A percentile compares a stretch with the other conserved stretches of the same genome.
phyloP scores from a whole-genome alignment of 2,888 invertebrate species.

The Monoplex corrugatus region DNA sequence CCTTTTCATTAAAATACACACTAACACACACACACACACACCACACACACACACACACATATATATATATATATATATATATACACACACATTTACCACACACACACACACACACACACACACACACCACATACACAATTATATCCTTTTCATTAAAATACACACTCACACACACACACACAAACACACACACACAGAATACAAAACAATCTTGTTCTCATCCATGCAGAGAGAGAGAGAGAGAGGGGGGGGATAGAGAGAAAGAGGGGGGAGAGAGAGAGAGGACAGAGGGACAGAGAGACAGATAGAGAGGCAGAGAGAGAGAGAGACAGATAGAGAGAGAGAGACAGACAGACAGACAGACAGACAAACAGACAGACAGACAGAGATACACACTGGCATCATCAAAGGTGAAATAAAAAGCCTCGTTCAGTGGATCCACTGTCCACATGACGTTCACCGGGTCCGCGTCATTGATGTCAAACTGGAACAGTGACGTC shows the following conservation, averaged over 20 bases:
- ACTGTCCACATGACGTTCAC: neutral
- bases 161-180: neutral
- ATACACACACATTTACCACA: too few species aligned
- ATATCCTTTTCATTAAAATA: neutral
- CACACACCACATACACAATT: too few species aligned
- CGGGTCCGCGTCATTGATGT: slow-evolving; percentile 1
- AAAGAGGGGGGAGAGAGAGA: too few species aligned
- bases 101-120: too few species aligned
- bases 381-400: neutral
- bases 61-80: too few species aligned
- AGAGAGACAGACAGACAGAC: neutral
- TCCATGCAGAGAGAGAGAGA: neutral
- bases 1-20: neutral
- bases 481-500: slow-evolving; percentile 34
- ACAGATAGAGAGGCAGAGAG: too few species aligned
- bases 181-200: neutral
- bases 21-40: neutral
- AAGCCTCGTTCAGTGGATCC: neutral
- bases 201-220: too few species aligned
- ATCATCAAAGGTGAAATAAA: slow-evolving; percentile 1
- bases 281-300: too few species aligned
- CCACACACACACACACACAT: too few species aligned
- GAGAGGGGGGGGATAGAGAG: too few species aligned
- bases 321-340: neutral
- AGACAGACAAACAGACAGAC: neutral